These are phyloP conservation scores for Pseudotriccus pelzelni DNA, from an alignment of 2,797 vertebrate genomes.

Conservation along the genomic window DNA sequence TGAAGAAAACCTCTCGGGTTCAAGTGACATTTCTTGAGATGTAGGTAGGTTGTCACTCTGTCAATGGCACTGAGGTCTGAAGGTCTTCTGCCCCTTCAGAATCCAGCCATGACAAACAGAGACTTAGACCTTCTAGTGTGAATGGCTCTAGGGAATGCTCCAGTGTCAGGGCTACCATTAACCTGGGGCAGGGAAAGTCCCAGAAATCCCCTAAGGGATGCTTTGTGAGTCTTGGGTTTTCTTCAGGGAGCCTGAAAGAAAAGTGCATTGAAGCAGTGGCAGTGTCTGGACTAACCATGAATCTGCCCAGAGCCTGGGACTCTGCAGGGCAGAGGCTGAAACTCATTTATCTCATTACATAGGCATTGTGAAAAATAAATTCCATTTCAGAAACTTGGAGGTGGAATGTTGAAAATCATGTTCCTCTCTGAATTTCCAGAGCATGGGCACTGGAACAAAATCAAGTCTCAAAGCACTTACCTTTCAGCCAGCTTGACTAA, in stretches of 20 bases:
- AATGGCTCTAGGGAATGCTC: background rate
- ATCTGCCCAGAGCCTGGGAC: background rate
- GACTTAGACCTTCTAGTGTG: rapidly evolving
- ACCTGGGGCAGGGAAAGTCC: background rate
- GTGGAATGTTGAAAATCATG: background rate
- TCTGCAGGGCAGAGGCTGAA: background rate
- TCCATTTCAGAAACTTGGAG: background rate
- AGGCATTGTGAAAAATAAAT: background rate
- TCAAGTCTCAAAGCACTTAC: background rate
- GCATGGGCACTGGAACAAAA: background rate
- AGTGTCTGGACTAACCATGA: rapidly evolving
- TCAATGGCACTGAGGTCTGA: background rate
- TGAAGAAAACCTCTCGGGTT: background rate
- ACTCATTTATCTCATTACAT: background rate
- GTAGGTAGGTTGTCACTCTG: background rate
- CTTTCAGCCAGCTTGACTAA: background rate
- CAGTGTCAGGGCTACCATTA: rapidly evolving
- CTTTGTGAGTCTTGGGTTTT: background rate
- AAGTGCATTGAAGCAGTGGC: background rate
- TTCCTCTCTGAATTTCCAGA: background rate
- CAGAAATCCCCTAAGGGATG: rapidly evolving
- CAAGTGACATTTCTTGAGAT: background rate
- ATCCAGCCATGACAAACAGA: background rate
- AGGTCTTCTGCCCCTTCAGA: background rate
- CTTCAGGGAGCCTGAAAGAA: background rate